Evolutionary conservation across 2,888 invertebrate species (phyloP), one percentile per base, ranked within the genome.

Genomic region (Empis livida): DNA sequence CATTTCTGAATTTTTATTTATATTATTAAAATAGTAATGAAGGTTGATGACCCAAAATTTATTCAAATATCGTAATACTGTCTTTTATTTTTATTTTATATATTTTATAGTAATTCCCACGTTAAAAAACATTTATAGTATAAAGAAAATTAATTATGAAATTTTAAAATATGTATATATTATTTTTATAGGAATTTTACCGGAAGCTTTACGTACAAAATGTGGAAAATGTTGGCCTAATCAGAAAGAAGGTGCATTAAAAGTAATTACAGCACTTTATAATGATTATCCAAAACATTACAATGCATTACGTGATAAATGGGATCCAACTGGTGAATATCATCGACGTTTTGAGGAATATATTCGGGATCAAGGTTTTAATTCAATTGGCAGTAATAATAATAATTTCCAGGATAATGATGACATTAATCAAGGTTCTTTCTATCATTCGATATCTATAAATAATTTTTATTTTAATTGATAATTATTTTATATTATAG

Each of bases 291-390:
- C 76, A 0, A 71, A 72, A 1, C 83, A 84, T 55, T 85, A 84
- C 82, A 74, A 77, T 11, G 75, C 78, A 58, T 70, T 85, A 27
- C 60, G 76, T 9, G 71, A 73, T 15, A 78, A 78, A 55, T 85
- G 81, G 72, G 86, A 86, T 61, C 83, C 84, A 5, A 75, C 78
- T 11, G 84, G 84, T 1, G 76, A 79, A 50, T 76, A 74, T 62
- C 71, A 73, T 60, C 72, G 71, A 52, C 70, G 72, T 37, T 77
- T 68, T 48, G 73, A 74, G 45, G 59, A 64, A 45, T 60, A 59
- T 47, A 46, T 59, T 8, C 53, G 56, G 8, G 58, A 58, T 43
- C 55, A 56, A 43, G 57, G 56, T 30, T 59, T 59, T 47, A 59
- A 59, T 48, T 37, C 49, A 1, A 59, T 59, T 35, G 55, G 50